Conservation (phyloP, 2,113 vertebrate genomes). For the Phylloscopus trochilus region DNA sequence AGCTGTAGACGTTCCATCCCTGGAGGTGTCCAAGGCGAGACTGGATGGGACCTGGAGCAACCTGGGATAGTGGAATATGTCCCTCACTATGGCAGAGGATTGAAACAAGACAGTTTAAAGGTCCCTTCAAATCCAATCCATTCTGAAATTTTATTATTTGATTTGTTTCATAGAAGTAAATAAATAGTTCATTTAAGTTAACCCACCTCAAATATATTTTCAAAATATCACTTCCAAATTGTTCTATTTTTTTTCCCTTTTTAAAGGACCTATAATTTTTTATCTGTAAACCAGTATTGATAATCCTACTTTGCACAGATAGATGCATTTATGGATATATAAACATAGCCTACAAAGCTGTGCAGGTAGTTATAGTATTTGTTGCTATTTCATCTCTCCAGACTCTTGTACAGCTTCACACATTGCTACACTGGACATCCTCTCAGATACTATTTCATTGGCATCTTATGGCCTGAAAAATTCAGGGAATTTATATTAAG, state of each 20-base stretch:
- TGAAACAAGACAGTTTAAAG: neutral
- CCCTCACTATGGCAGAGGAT: neutral
- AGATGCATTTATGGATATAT: neutral
- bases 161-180: neutral
- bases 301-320: neutral
- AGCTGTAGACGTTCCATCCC: neutral
- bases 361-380: neutral
- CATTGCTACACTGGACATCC: fast-evolving
- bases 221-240: neutral
- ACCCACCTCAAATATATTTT: neutral
- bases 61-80: neutral
- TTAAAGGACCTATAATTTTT: neutral
- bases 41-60: neutral
- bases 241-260: neutral
- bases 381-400: neutral
- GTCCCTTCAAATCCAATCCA: neutral
- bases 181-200: neutral
- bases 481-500: neutral
- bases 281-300: neutral
- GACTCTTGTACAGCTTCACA: neutral
- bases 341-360: neutral
- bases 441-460: neutral
- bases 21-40: neutral
- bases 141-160: neutral
- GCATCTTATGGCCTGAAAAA: neutral